These are phyloP conservation scores for Pomacea maculata DNA, from an alignment of 1,140 invertebrate species.

Conservation along the genomic window DNA sequence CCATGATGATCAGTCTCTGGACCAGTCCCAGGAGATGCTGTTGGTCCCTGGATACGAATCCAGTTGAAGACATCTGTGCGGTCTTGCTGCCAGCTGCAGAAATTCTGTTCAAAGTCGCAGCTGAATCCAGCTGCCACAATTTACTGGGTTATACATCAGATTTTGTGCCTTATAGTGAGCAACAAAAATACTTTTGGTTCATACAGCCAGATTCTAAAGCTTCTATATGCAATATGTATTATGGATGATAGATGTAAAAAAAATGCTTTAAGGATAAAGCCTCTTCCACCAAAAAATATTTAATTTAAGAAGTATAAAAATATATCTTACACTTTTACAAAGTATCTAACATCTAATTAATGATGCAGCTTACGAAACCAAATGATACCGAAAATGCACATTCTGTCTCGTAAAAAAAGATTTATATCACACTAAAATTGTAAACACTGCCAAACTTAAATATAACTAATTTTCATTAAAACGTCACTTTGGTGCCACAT, in stretches of 20 bases:
- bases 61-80: slow-evolving; percentile 57
- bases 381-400: too few relatives aligned
- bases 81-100: slow-evolving; percentile 59
- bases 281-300: too few relatives aligned
- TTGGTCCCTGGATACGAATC: slow-evolving; percentile 38
- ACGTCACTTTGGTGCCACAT: neutral
- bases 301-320: too few relatives aligned
- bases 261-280: too few relatives aligned
- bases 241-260: too few relatives aligned
- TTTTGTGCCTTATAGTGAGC: too few relatives aligned
- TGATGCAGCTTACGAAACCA: too few relatives aligned
- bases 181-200: too few relatives aligned
- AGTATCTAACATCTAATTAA: too few relatives aligned
- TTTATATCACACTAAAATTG: neutral
- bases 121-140: slow-evolving; percentile 12
- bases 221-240: too few relatives aligned
- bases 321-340: too few relatives aligned
- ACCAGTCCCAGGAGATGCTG: slow-evolving; percentile 38
- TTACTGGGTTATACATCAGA: neutral
- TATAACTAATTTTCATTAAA: neutral
- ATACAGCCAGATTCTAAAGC: too few relatives aligned
- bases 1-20: slow-evolving; percentile 46
- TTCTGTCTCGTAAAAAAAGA: neutral
- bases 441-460: neutral
- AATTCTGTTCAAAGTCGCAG: slow-evolving; percentile 55